phyloP scores from a whole-genome alignment of 2,888 invertebrate species.

The Tubulanus polymorphus region DNA sequence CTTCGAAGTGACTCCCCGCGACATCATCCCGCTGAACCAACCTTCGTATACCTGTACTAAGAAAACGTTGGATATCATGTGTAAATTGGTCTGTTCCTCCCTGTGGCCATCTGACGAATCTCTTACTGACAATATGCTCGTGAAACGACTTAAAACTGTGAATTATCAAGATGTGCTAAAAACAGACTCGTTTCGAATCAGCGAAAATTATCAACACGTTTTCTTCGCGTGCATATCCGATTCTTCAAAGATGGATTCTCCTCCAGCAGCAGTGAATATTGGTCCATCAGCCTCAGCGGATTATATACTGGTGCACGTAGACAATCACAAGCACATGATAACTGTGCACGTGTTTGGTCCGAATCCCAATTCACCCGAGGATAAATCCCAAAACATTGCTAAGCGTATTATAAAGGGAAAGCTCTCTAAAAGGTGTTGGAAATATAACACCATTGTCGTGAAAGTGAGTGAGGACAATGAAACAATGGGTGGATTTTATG shows the following conservation, averaged over 20 bases:
- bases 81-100: background rate
- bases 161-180: background rate
- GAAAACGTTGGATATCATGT: background rate
- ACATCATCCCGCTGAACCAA: background rate
- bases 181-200: background rate
- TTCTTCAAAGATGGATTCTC: too few species aligned
- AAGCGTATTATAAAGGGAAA: background rate
- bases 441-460: background rate
- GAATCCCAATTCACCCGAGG: background rate
- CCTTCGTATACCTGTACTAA: background rate
- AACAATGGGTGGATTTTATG: background rate
- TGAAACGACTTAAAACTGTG: slow-evolving; percentile 1
- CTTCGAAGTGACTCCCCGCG: background rate
- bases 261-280: background rate
- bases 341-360: background rate
- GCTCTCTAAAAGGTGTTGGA: background rate
- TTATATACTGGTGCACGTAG: background rate
- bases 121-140: too few species aligned
- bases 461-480: background rate
- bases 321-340: background rate
- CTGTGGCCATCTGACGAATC: too few species aligned
- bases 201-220: background rate
- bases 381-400: background rate
- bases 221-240: background rate
- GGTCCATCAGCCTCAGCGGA: background rate